Evolutionary conservation across 30 jellyfish, hydroid and myxozoan genomes (phyloP), one percentile per base, ranked within the genome.

Genomic region (Cassiopea xamachana): DNA sequence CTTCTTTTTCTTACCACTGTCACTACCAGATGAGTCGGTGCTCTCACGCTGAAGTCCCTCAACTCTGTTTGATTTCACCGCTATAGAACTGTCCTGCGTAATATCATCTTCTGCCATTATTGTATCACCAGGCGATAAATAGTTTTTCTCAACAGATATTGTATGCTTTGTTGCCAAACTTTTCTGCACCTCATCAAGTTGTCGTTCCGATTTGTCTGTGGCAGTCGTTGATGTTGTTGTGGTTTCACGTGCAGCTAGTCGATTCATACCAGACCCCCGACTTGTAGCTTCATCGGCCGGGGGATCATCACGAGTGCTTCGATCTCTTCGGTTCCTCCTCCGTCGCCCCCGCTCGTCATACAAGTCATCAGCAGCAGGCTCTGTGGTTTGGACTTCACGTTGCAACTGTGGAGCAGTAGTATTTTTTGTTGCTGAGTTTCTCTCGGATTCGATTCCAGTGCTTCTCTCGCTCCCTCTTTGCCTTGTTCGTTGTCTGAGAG

Each of bases 1-100:
- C 46, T 88, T 88, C 90, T 88, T 87, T 77, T 69, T 79, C 90
- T 88, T 88, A 60, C 95, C 90, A 55, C 60, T 13, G 17, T 88
- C 95, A 80, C 87, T 77, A 16, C 83, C 90, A 1, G 88, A 70
- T 51, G 87, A 82, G n/a, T 79, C 95, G 55, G 55, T 71, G 79
- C 89, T 72, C 70, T 84, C 94, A 5, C 68, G 81, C 9, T 79
- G 89, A 9, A 67, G 64, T 15, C 1, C 90, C 83, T 27, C 87
- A 27, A 67, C 58, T 73, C 87, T 72, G 55, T 81, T 46, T 69
- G 58, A 46, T 27, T 67, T 58, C 73, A 27, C 62, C 46, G 80
- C 1, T 5, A 59, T 60, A 48, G 90, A 69, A 16, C 48, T 68
- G 80, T 85, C 87, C 77, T 43, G 87, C 14, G 72, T 17, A 62